Percentiles rank a stretch among this genome's conserved stretches.
Conservation (phyloP, 2,888 invertebrate species). For the Leuctra nigra region DNA sequence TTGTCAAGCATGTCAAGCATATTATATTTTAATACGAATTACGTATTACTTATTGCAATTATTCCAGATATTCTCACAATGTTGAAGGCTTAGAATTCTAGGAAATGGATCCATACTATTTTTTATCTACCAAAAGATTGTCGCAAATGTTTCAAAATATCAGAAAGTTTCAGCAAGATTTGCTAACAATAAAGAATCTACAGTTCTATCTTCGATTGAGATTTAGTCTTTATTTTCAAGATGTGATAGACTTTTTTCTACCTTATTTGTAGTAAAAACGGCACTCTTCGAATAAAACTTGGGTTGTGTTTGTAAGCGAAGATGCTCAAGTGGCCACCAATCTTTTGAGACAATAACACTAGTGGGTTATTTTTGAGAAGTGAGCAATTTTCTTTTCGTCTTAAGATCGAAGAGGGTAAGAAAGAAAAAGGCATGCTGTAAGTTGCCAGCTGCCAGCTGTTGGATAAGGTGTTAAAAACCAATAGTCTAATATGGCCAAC, state of each 20-base stretch:
- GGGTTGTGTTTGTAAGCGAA: neutral
- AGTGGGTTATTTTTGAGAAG: neutral
- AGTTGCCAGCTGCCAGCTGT: neutral
- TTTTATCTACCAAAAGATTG: no score
- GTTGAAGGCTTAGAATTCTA: no score
- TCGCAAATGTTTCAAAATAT: no score
- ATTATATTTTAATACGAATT: no score
- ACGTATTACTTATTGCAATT: no score
- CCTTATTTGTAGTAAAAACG: neutral
- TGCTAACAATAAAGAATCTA: no score
- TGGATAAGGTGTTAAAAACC: neutral
- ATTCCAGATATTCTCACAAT: no score
- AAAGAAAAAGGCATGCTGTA: neutral
- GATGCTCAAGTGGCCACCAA: neutral
- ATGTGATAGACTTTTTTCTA: neutral
- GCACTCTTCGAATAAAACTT: neutral
- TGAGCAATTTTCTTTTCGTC: neutral
- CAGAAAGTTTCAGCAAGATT: no score
- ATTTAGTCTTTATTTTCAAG: no score
- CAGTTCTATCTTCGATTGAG: no score
- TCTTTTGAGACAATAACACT: neutral
- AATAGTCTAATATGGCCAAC: slow-evolving; percentile 8
- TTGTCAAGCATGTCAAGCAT: no score
- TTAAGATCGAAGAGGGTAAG: neutral
- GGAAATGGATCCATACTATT: no score